These are phyloP conservation scores for Ctenochaetus hawaiiensis DNA, from an alignment of 2,797 vertebrate genomes.

Conservation along the genomic window DNA sequence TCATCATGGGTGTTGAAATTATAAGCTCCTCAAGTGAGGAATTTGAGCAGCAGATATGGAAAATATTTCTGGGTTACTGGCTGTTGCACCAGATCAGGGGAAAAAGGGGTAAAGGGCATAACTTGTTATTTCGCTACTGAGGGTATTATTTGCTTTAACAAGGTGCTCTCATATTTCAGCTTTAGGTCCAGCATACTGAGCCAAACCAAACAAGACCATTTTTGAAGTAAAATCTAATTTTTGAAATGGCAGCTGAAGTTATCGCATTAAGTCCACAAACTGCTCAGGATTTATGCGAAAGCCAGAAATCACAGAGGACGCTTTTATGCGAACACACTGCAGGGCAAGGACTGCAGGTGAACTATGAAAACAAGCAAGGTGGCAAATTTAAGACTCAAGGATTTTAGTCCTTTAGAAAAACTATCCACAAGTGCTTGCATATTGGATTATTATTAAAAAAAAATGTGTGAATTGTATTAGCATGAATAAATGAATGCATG, in stretches of 20 bases:
- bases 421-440: background rate
- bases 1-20: conserved; percentile 68
- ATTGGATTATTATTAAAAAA: background rate
- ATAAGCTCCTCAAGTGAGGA: conserved; percentile 71
- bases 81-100: conserved; percentile 28
- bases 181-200: conserved; percentile 14
- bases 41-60: conserved; percentile 51
- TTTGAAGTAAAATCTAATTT: conserved; percentile 15
- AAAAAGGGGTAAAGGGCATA: conserved; percentile 10
- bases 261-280: conserved; percentile 8
- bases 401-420: background rate
- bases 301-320: conserved; percentile 9
- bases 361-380: conserved; percentile 17
- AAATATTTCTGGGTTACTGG: conserved; percentile 43
- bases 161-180: conserved; percentile 38
- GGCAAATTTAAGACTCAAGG: background rate
- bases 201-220: conserved; percentile 24
- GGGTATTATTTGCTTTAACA: conserved; percentile 38
- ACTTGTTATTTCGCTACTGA: conserved; percentile 17
- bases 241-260: conserved; percentile 13
- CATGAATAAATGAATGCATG: background rate
- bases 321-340: conserved; percentile 21
- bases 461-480: background rate
- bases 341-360: background rate
- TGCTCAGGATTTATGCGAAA: conserved; percentile 15